These are phyloP conservation scores for Calephelis nemesis DNA, from an alignment of 1,140 invertebrate species.

Conservation along the genomic window DNA sequence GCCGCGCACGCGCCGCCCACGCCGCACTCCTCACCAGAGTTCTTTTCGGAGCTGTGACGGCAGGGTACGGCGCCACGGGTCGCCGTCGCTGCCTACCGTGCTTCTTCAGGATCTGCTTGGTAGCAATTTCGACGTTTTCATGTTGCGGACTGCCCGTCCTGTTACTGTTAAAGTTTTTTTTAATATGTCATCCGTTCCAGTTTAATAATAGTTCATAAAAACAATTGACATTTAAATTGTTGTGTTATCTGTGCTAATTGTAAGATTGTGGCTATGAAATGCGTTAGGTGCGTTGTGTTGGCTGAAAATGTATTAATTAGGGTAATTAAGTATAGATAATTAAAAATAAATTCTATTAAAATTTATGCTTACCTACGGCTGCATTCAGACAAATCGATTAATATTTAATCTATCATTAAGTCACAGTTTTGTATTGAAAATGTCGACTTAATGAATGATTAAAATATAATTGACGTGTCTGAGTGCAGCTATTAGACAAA, in stretches of 20 bases:
- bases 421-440: too few species aligned
- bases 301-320: neutral
- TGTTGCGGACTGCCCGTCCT: constrained; percentile 45
- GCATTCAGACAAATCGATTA: too few species aligned
- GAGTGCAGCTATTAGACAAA: too few species aligned
- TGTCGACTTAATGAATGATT: too few species aligned
- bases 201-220: constrained; percentile 66
- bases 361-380: too few species aligned
- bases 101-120: constrained; percentile 67
- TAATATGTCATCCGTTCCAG: constrained; percentile 69
- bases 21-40: constrained; percentile 82
- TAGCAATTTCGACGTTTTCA: constrained; percentile 64
- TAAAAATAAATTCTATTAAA: neutral
- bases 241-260: neutral
- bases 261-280: neutral
- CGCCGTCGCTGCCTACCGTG: constrained; percentile 58
- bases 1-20: constrained; percentile 77
- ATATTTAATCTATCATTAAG: too few species aligned
- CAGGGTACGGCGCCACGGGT: constrained; percentile 74
- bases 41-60: constrained; percentile 84
- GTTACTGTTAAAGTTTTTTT: constrained; percentile 75
- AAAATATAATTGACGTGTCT: too few species aligned
- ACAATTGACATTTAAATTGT: neutral
- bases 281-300: neutral
- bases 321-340: neutral